phyloP scores from a whole-genome alignment of 2,113 vertebrate genomes.

The Telmatochromis bifrenatus region DNA sequence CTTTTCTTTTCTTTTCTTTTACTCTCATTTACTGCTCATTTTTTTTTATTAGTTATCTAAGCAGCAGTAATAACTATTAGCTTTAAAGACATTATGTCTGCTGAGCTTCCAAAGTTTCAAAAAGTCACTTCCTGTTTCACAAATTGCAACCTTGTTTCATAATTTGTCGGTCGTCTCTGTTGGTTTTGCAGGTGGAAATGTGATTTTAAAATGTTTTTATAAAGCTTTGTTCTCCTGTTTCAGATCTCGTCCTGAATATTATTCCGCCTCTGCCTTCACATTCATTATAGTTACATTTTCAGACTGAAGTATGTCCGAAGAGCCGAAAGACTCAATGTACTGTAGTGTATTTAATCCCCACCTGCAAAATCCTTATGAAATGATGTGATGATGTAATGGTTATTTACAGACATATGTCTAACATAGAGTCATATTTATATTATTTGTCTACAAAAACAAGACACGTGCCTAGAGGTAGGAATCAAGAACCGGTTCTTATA shows the following conservation, averaged over 20 bases:
- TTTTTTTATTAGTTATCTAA: background rate
- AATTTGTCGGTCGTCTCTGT: background rate
- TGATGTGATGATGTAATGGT: background rate
- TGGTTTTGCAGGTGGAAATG: background rate
- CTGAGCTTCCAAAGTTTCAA: background rate
- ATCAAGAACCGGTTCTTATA: background rate
- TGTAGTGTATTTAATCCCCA: background rate
- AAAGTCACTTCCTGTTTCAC: background rate
- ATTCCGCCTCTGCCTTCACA: background rate
- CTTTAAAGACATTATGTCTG: background rate
- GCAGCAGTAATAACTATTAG: background rate
- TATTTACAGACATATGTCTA: background rate
- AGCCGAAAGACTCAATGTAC: background rate
- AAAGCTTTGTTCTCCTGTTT: background rate
- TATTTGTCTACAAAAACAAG: background rate
- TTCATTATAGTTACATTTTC: background rate
- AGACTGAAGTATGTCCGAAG: background rate
- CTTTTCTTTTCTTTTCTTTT: background rate
- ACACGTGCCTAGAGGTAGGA: background rate
- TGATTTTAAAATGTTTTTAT: background rate
- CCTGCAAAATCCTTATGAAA: background rate
- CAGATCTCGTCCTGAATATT: background rate
- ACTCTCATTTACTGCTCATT: background rate
- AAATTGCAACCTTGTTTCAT: background rate
- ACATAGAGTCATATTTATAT: background rate